These are phyloP conservation scores for Stenotaenia linearis DNA, from an alignment of 2,888 invertebrate genomes.

Conservation along the genomic window DNA sequence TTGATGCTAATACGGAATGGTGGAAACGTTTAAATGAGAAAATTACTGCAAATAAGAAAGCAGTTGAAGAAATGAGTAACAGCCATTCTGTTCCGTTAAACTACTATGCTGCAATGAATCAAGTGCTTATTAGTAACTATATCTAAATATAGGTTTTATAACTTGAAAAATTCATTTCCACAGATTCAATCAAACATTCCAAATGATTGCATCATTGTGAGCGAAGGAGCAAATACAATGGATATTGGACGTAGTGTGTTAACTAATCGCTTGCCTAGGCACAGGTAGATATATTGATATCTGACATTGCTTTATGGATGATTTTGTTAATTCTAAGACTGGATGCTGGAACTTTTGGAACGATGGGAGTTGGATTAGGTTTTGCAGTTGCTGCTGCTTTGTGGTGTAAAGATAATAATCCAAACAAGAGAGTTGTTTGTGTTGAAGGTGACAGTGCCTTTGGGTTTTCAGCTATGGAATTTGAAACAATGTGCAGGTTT, in stretches of 20 bases:
- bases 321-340: conserved; percentile 56
- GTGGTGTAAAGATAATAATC: conserved; percentile 74
- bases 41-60: neutral
- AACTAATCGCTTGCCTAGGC: conserved; percentile 74
- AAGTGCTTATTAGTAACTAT: conserved; percentile 51
- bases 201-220: conserved; percentile 77
- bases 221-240: conserved; percentile 98
- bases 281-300: conserved; percentile 46
- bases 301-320: neutral
- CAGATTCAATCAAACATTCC: conserved; percentile 45
- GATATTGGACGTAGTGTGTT: conserved; percentile 90
- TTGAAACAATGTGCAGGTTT: conserved; percentile 85
- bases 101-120: conserved; percentile 87
- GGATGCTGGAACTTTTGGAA: conserved; percentile 95
- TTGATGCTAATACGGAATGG: neutral
- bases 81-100: conserved; percentile 74
- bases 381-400: conserved; percentile 89
- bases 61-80: conserved; percentile 58
- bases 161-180: neutral
- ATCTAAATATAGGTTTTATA: too few species aligned
- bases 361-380: conserved; percentile 92
- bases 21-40: neutral
- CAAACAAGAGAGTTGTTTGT: conserved; percentile 78
- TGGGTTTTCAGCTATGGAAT: conserved; percentile 97
- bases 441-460: conserved; percentile 97